Evolutionary conservation across 2,888 invertebrate species (phyloP).

Genomic region (Calameuta filiformis): DNA sequence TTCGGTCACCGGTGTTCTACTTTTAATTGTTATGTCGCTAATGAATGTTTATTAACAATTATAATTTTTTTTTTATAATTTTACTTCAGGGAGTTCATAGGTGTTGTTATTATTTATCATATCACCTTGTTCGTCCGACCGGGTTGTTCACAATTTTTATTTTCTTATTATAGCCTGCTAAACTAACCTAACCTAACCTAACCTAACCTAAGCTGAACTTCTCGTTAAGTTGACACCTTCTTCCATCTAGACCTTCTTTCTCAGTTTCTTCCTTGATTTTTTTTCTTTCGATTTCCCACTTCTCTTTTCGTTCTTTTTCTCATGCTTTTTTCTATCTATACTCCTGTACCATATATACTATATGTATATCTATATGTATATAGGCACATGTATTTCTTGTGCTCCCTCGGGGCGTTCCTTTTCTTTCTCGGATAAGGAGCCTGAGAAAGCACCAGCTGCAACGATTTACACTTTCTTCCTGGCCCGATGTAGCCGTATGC

Average conservation of each 20-base stretch:
- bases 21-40: not conserved
- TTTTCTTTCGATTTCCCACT: constrained; percentile 13
- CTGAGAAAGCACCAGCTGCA: not conserved
- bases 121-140: not conserved
- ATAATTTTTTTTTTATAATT: not conserved
- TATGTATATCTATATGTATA: not conserved
- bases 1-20: accelerated
- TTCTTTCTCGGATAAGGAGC: not conserved
- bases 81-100: not conserved
- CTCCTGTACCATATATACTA: not conserved
- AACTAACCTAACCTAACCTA: too few relatives aligned
- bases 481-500: not conserved
- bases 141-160: not conserved
- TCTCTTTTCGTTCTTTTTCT: constrained; percentile 8
- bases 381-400: not conserved
- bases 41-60: not conserved
- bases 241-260: not conserved
- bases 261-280: not conserved
- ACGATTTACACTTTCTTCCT: not conserved
- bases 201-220: not conserved
- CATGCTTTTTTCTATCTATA: not conserved
- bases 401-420: not conserved
- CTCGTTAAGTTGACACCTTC: not conserved
- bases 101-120: too few relatives aligned
- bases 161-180: not conserved